Conservation (phyloP, 2,888 invertebrate genomes). For the Onchidella celtica region DNA sequence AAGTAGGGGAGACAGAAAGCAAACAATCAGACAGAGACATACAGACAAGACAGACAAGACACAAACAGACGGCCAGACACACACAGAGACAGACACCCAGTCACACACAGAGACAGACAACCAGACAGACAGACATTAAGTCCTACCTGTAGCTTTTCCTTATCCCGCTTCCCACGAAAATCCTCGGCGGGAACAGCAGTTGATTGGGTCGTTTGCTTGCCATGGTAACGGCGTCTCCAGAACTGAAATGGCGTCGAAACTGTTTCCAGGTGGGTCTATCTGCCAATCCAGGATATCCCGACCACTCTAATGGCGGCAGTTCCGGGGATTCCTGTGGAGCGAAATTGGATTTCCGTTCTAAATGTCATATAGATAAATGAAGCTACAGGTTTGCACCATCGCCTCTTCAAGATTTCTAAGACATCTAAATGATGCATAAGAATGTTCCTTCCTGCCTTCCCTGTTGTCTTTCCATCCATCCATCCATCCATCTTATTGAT, state of each 20-base stretch:
- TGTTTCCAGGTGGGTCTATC: conserved; percentile 8
- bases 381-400: not conserved
- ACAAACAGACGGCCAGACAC: conserved; percentile 6
- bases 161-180: conserved; percentile 34
- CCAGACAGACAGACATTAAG: not conserved
- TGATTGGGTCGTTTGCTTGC: conserved; percentile 32
- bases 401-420: too few relatives aligned
- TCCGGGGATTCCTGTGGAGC: conserved; percentile 19
- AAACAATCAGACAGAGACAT: not conserved
- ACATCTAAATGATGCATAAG: too few relatives aligned
- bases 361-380: not conserved
- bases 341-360: not conserved
- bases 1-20: not conserved
- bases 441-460: too few relatives aligned
- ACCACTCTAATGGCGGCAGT: not conserved
- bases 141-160: conserved; percentile 45
- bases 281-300: not conserved
- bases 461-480: too few relatives aligned
- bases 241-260: conserved; percentile 34
- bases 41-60: not conserved
- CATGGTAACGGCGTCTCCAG: conserved; percentile 34
- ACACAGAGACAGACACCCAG: not conserved
- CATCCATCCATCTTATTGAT: too few relatives aligned
- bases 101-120: conserved; percentile 3
- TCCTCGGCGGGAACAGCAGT: conserved; percentile 39